phyloP scores from a whole-genome alignment of 37 sponge, comb jelly and placozoan species.

The Spongilla lacustris region DNA sequence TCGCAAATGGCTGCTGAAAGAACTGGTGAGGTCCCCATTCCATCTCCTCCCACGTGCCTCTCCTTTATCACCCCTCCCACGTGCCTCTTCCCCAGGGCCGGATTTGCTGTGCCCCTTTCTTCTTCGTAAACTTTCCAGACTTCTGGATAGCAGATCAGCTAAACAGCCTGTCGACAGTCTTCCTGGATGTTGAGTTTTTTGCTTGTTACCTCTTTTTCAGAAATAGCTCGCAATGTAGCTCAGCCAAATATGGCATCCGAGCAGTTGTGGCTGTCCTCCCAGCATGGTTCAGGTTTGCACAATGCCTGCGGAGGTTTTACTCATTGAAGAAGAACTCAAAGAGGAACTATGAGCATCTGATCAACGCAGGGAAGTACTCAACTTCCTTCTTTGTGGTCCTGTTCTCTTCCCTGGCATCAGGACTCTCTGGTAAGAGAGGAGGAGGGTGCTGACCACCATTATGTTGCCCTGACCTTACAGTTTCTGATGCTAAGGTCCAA shows the following conservation, averaged over 20 bases:
- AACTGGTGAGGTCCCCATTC: conserved; percentile 19
- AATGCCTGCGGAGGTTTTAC: conserved; percentile 85
- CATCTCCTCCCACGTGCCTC: background rate
- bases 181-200: conserved; percentile 84
- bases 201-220: conserved; percentile 72
- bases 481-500: conserved; percentile 7
- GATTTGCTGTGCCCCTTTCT: conserved; percentile 72
- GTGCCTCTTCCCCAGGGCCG: conserved; percentile 47
- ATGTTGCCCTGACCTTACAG: background rate
- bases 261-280: conserved; percentile 80
- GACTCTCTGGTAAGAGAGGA: conserved; percentile 5
- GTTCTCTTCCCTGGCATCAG: conserved; percentile 66
- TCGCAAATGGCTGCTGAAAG: conserved; percentile 59
- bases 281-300: conserved; percentile 91
- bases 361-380: conserved; percentile 94
- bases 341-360: conserved; percentile 75
- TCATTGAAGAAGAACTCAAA: conserved; percentile 25
- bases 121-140: conserved; percentile 84
- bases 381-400: conserved; percentile 85
- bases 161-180: conserved; percentile 80
- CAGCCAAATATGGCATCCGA: conserved; percentile 58
- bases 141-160: conserved; percentile 96
- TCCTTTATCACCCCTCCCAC: background rate
- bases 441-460: background rate
- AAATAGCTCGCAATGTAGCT: conserved; percentile 37